Base-by-base conservation (phyloP, 1,140 invertebrate species). In the Thaumetopoea pityocampa region DNA sequence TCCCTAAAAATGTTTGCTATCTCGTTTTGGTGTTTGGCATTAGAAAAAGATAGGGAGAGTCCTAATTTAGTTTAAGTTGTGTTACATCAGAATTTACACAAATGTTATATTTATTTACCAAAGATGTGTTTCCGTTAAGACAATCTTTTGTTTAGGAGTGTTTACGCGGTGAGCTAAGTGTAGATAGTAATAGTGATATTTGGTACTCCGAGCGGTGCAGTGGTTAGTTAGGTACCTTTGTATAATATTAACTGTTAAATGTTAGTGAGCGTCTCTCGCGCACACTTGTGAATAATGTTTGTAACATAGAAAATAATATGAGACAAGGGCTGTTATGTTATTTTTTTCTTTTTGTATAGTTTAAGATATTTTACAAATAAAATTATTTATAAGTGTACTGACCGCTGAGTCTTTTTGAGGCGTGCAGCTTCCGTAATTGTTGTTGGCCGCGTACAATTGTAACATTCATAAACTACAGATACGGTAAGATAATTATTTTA, bases 81-180 rank as follows among this genome's bases (percentile, higher is more conserved):
- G n/a, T n/a, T n/a, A n/a, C n/a, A n/a, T n/a, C n/a, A n/a, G n/a
- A n/a, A n/a, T n/a, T n/a, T n/a, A n/a, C n/a, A n/a, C n/a, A n/a
- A n/a, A n/a, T n/a, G n/a, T n/a, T n/a, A n/a, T n/a, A n/a, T n/a
- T 69, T 74, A 59, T 81, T 67, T 81, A 69, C 79, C 79, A 83
- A 83, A 83, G 79, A 83, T 69, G 67, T 66, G 51, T 77, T 76
- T 68, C 56, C 57, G 57, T 78, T 68, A 44, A 45, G 62, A 53
- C 53, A 35, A 51, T 57, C 52, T 60, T 65, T 51, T 56, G 59
- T 57, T 43, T 48, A 48, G 36, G 35, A 29, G 48, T 65, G 37
- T 64, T 54, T 68, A 64, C 37, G 56, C 47, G 52, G 53, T 60
- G 48, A 58, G 46, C 48, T 69, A 61, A 54, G 54, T 64, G 55